Evolutionary conservation across 2,888 invertebrate genomes (phyloP).

Genomic region (Notodromas monacha): DNA sequence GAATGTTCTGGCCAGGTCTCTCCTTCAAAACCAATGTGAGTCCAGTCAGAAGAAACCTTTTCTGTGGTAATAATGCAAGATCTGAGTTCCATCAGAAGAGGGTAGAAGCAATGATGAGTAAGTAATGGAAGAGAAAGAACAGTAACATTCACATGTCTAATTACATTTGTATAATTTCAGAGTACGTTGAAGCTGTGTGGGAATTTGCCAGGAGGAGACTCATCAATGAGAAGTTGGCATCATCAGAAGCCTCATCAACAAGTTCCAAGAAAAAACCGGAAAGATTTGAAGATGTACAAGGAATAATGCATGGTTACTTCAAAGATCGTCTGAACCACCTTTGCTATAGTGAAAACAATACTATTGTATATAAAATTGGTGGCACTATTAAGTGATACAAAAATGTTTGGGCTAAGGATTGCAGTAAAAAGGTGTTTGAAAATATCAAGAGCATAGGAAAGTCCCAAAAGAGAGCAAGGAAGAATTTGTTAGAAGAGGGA

Average conservation of each 20-base stretch:
- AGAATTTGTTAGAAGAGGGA: background rate
- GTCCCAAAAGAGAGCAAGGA: background rate
- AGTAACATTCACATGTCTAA: slow-evolving; percentile 4
- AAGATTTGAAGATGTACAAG: slow-evolving; percentile 2
- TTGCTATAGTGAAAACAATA: background rate
- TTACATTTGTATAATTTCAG: slow-evolving; percentile 4
- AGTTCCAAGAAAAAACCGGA: background rate
- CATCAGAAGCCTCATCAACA: too few relatives aligned
- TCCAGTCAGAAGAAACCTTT: slow-evolving; percentile 2
- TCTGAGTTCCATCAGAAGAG: background rate
- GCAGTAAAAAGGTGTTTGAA: background rate
- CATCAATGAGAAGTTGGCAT: slow-evolving; percentile 1
- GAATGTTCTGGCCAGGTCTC: slow-evolving; percentile 1
- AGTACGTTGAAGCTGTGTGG: slow-evolving; percentile 4
- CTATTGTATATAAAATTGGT: slow-evolving; percentile 1
- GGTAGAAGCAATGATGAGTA: slow-evolving; percentile 4
- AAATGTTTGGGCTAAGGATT: slow-evolving; percentile 1
- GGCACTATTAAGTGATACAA: slow-evolving; percentile 1
- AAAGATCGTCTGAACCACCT: slow-evolving; percentile 2
- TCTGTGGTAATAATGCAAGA: background rate
- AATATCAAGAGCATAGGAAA: slow-evolving; percentile 2
- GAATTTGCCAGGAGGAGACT: slow-evolving; percentile 2
- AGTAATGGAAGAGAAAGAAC: slow-evolving; percentile 4
- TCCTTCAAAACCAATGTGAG: slow-evolving; percentile 2
- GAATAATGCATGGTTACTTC: background rate